Percentiles rank a stretch among this genome's conserved stretches.
These are phyloP conservation scores for Cepphus grylle DNA, from an alignment of 2,113 vertebrate species.

Conservation along the genomic window DNA sequence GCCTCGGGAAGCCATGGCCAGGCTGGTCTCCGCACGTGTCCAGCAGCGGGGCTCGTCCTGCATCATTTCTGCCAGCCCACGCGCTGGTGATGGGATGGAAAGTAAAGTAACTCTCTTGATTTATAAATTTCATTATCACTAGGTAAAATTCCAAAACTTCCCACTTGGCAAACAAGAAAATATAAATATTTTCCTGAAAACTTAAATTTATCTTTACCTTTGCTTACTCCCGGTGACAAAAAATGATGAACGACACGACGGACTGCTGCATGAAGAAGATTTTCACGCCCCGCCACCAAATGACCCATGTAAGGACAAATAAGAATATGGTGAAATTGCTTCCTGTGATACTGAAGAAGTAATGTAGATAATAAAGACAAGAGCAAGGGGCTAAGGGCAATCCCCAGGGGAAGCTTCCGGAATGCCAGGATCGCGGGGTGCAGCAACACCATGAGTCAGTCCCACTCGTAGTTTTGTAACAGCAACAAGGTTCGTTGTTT, in stretches of 20 bases:
- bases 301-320: no score
- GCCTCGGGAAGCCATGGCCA: neutral
- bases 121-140: neutral
- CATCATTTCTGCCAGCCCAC: accelerated
- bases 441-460: accelerated
- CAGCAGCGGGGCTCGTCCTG: accelerated
- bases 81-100: neutral
- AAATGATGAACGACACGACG: neutral
- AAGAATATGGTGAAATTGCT: neutral
- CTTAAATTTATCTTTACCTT: neutral
- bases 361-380: neutral
- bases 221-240: neutral
- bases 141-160: neutral
- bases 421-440: no score
- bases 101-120: neutral
- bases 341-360: neutral
- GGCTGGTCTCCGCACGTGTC: accelerated
- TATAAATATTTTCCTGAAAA: neutral
- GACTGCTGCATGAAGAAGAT: neutral
- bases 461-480: neutral
- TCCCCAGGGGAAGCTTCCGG: neutral
- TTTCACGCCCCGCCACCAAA: neutral
- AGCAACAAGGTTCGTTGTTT: neutral
- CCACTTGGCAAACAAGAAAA: neutral
- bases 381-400: neutral